Evolutionary conservation across 2,797 vertebrate genomes (phyloP).

Genomic region (Schizopygopsis malacanthus): DNA sequence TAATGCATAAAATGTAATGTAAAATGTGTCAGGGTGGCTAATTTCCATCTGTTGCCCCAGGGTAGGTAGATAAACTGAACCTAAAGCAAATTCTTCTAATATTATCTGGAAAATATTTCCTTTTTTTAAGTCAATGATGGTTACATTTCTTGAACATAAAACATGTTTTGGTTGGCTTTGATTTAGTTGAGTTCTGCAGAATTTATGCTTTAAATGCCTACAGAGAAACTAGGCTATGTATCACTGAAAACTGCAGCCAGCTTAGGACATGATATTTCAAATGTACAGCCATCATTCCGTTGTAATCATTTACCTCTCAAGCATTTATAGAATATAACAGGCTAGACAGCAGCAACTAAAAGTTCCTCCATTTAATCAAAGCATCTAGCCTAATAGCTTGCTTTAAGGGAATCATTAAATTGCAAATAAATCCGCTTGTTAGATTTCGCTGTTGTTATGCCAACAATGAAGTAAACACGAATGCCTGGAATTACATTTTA

Average conservation of each 20-base stretch:
- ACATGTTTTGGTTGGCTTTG: background rate
- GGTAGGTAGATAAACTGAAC: background rate
- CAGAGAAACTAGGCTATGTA: background rate
- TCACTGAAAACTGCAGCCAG: background rate
- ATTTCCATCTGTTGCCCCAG: background rate
- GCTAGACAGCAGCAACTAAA: background rate
- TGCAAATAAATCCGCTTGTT: background rate
- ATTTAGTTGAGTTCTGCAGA: background rate
- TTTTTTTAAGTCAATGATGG: background rate
- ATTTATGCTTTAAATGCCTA: background rate
- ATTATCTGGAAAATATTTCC: background rate
- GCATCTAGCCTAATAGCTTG: background rate
- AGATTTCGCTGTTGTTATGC: constrained; percentile 28
- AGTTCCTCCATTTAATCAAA: constrained; percentile 13
- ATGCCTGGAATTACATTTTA: constrained; percentile 66
- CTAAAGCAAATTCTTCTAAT: background rate
- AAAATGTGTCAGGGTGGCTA: background rate
- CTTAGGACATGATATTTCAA: background rate
- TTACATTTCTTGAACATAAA: background rate
- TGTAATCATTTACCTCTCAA: background rate
- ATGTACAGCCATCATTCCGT: background rate
- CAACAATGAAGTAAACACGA: constrained; percentile 65
- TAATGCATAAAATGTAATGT: background rate
- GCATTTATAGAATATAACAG: constrained; percentile 1
- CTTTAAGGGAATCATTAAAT: background rate